Base-by-base conservation (phyloP, 1,140 invertebrate genomes). In the Bombus haemorrhoidalis region DNA sequence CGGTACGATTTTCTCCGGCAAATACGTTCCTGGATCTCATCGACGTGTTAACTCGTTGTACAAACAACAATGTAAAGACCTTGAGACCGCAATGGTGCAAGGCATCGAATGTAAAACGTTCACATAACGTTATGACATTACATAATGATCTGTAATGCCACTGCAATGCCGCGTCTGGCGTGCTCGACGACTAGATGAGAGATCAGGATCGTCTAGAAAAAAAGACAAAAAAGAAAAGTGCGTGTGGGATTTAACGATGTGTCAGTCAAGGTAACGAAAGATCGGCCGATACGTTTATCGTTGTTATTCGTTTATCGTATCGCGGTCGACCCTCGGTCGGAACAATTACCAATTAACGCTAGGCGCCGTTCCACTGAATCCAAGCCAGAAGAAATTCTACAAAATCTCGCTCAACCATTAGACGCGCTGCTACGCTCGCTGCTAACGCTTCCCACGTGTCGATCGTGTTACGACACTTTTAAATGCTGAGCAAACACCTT, bases 1-100 rank as follows among this genome's bases (percentile, higher is more conserved):
- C 28, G 62, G 10, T 34, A 68, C 69, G 74, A 89, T 90, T 87
- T 90, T 89, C 88, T 69, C 80, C 78, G 57, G 64, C 57, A 64
- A 15, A 72, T 89, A 87, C 90, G 92, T 91, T 90, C 92, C 91
- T 93, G 93, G 88, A 90, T 83, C 69, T 76, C 82, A 84, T 82
- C 82, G 79, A 87, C 85, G 90, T 87, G 92, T 89, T 94, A 94
- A 94, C 92, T 88, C 88, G 86, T 86, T 90, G 92, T 92, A 92
- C 93, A 95, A 94, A 95, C 92, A 94, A 95, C 93, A 95, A 94
- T 93, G 92, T 91, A 85, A 72, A 89, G 93, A 94, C 94, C 94
- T 95, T 95, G 94, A 93, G 91, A 93, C 86, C 85, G 90, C 87
- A 87, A 88, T 91, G 91, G 89, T 90, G 89, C 91, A 91, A 93